phyloP scores from a whole-genome alignment of 2,113 vertebrate species.

The Elgaria multicarinata region DNA sequence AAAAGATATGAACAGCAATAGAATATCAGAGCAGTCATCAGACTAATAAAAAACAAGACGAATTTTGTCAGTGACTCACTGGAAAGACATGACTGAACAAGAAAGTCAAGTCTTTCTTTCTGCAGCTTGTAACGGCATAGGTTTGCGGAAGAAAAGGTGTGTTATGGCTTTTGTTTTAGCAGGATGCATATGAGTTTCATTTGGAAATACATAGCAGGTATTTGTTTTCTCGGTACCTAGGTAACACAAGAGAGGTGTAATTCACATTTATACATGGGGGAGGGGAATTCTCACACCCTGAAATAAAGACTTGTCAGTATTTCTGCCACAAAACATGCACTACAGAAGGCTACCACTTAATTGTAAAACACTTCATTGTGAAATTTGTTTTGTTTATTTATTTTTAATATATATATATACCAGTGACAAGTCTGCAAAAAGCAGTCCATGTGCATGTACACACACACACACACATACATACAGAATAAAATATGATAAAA shows the following conservation, averaged over 20 bases:
- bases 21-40: neutral
- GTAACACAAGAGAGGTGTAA: neutral
- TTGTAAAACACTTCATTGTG: constrained; percentile 51
- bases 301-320: constrained; percentile 41
- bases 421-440: neutral
- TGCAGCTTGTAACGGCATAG: neutral
- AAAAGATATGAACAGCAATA: neutral
- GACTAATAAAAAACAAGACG: neutral
- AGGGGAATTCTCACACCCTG: constrained; percentile 5
- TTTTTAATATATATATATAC: neutral
- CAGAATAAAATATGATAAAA: neutral
- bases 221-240: neutral
- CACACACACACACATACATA: neutral
- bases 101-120: neutral
- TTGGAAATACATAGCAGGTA: neutral
- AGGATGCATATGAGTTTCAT: neutral
- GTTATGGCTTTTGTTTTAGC: neutral
- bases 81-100: neutral
- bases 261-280: constrained; percentile 29
- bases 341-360: constrained; percentile 41
- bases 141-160: neutral
- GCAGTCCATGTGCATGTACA: neutral
- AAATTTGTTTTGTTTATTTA: constrained; percentile 39
- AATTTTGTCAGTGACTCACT: neutral
- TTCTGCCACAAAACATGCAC: constrained; percentile 54